These are phyloP conservation scores for Pyrrhura leucotis DNA, from an alignment of 2,797 vertebrate species.

Conservation along the genomic window DNA sequence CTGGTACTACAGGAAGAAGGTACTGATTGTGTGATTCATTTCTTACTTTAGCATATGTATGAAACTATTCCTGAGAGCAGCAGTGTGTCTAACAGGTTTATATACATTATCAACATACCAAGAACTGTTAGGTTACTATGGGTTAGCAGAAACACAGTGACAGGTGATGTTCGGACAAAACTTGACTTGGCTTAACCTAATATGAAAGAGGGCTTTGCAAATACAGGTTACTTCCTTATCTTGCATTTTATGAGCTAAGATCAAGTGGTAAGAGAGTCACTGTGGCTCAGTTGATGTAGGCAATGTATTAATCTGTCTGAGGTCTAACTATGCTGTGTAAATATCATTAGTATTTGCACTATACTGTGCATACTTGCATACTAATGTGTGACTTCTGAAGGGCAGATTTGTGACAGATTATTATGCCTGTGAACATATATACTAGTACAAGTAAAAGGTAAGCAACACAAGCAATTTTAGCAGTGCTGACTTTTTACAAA, in stretches of 20 bases:
- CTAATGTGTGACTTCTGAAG: not conserved
- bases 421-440: fast-evolving
- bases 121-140: not conserved
- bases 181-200: not conserved
- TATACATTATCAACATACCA: fast-evolving
- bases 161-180: fast-evolving
- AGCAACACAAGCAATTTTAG: fast-evolving
- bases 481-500: not conserved
- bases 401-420: not conserved
- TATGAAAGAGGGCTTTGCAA: not conserved
- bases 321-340: too few species aligned
- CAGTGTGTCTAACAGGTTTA: not conserved
- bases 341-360: not conserved
- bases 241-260: not conserved
- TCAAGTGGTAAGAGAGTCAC: not conserved
- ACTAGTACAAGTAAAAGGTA: not conserved
- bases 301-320: not conserved
- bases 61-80: not conserved
- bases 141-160: not conserved
- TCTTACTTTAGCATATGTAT: fast-evolving
- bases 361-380: fast-evolving
- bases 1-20: not conserved
- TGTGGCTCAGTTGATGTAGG: not conserved
- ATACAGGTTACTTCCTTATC: fast-evolving
- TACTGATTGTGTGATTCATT: fast-evolving